These are phyloP conservation scores for Harpagus bidentatus DNA, from an alignment of 2,113 vertebrate genomes.

Conservation along the genomic window DNA sequence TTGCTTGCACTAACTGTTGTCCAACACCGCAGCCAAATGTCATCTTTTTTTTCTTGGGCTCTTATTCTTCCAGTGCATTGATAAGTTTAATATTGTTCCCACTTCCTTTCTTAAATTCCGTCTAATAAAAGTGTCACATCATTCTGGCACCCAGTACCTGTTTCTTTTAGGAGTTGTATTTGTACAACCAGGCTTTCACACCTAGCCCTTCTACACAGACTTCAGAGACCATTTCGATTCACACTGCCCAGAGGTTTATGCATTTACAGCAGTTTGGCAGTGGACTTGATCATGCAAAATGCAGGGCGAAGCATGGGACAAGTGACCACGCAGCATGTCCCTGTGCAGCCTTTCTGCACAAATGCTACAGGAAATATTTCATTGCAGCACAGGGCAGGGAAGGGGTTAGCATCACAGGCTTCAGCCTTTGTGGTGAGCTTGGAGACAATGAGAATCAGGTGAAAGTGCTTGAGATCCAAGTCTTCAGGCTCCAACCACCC, in stretches of 20 bases:
- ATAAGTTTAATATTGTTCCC: background rate
- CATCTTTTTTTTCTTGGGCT: background rate
- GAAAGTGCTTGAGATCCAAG: background rate
- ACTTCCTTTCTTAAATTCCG: background rate
- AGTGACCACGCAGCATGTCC: accelerated
- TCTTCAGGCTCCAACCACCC: background rate
- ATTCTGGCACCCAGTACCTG: background rate
- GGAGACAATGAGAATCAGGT: background rate
- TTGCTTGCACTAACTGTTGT: background rate
- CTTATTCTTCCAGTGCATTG: background rate
- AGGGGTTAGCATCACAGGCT: background rate
- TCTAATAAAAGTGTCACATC: background rate
- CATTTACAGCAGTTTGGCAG: no score
- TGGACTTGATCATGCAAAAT: background rate
- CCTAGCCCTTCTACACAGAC: background rate
- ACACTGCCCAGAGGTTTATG: accelerated
- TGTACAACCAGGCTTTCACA: background rate
- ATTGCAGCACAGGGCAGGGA: background rate
- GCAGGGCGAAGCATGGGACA: background rate
- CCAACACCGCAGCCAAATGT: background rate
- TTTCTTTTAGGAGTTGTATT: background rate
- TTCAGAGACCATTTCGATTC: background rate
- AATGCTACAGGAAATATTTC: background rate
- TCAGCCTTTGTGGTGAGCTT: background rate
- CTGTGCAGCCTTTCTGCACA: background rate